These are phyloP conservation scores for Strigops habroptila DNA, from an alignment of 2,113 vertebrate genomes.

Conservation along the genomic window DNA sequence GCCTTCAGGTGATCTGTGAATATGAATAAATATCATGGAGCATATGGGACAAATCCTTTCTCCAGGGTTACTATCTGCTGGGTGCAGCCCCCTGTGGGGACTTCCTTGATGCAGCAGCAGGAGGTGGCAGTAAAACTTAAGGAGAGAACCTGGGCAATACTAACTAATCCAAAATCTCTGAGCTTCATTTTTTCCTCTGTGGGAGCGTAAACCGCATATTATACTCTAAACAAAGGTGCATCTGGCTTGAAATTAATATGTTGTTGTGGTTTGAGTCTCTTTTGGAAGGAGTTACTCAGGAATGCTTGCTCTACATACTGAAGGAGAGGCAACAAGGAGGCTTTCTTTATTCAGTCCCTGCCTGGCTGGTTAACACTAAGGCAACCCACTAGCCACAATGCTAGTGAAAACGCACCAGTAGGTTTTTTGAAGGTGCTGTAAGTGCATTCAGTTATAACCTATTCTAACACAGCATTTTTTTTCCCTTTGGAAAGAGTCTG, in stretches of 20 bases:
- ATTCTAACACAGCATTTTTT: neutral
- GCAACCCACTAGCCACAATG: neutral
- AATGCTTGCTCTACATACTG: neutral
- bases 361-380: neutral
- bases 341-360: neutral
- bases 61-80: neutral
- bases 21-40: neutral
- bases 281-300: neutral
- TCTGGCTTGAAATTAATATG: neutral
- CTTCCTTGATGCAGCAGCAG: neutral
- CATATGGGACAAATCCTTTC: neutral
- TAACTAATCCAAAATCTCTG: neutral
- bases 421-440: slow-evolving; percentile 1
- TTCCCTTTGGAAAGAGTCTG: slow-evolving; percentile 8
- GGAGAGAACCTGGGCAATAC: neutral
- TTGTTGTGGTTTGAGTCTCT: neutral
- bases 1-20: neutral
- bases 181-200: neutral
- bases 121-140: neutral
- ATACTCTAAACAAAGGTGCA: neutral
- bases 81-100: neutral
- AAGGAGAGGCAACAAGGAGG: neutral
- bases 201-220: neutral
- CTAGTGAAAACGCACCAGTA: neutral
- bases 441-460: slow-evolving; percentile 1